A percentile compares a stretch with the other conserved stretches of the same genome.
These are phyloP conservation scores for Phenganax subtilis DNA, from an alignment of 92 coral and sea anemone genomes.

Conservation along the genomic window DNA sequence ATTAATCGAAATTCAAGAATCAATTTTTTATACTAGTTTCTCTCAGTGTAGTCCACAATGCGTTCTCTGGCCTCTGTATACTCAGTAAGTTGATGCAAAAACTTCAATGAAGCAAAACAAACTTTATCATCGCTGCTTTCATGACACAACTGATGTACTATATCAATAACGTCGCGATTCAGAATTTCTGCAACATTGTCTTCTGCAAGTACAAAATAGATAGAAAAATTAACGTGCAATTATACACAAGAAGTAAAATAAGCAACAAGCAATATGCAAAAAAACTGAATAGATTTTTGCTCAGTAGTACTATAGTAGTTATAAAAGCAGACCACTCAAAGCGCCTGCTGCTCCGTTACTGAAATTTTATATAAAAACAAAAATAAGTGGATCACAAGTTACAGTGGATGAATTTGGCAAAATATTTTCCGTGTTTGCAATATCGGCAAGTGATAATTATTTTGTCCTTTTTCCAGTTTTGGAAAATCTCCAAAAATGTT, in stretches of 20 bases:
- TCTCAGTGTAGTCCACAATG: background rate
- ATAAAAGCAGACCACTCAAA: no score
- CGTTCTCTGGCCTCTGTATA: slow-evolving; percentile 14
- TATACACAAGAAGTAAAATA: background rate
- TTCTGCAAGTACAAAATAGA: background rate
- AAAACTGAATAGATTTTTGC: no score
- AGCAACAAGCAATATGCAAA: no score
- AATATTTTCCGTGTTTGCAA: no score
- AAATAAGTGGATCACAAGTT: no score
- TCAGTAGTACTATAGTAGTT: no score
- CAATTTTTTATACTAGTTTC: background rate
- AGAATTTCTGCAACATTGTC: slow-evolving; percentile 17
- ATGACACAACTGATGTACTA: background rate
- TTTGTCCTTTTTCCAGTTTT: no score
- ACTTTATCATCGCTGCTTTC: background rate
- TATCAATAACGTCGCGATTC: background rate
- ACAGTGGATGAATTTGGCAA: no score
- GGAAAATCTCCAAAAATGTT: no score
- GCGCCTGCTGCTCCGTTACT: no score
- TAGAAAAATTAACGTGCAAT: background rate
- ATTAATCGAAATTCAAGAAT: background rate
- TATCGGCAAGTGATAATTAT: no score
- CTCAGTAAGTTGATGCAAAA: slow-evolving; percentile 25
- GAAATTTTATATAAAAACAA: no score
- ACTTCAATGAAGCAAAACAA: slow-evolving; percentile 5